These are phyloP conservation scores for Prionailurus viverrinus DNA, from an alignment of 2,113 vertebrate species.

Conservation along the genomic window DNA sequence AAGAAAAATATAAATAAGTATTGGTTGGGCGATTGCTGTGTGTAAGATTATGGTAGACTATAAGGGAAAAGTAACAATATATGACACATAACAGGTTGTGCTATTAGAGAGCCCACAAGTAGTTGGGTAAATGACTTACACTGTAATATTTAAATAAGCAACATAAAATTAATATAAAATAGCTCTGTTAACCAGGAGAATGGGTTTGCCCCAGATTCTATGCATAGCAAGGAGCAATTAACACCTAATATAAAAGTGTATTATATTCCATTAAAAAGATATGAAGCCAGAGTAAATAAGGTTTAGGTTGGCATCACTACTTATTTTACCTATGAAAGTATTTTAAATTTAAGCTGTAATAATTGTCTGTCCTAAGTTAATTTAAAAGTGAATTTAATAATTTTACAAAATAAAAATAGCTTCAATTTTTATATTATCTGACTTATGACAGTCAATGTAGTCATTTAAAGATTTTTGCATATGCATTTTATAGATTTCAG, in stretches of 20 bases:
- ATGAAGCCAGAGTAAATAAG: slow-evolving; percentile 82
- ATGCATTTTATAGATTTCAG: background rate
- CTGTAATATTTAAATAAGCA: background rate
- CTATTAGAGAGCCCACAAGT: background rate
- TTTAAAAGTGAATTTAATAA: background rate
- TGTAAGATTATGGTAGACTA: background rate
- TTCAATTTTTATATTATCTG: background rate
- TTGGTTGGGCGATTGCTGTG: background rate
- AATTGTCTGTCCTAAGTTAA: background rate
- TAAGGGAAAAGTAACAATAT: background rate
- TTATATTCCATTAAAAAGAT: slow-evolving; percentile 80
- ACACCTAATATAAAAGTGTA: slow-evolving; percentile 71
- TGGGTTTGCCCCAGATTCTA: background rate
- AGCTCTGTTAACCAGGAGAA: background rate
- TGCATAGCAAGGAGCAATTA: slow-evolving; percentile 5
- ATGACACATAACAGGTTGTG: background rate
- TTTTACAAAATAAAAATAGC: background rate
- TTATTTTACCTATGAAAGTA: slow-evolving; percentile 84
- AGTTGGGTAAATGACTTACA: background rate
- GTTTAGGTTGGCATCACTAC: slow-evolving; percentile 86
- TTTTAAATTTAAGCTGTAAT: background rate
- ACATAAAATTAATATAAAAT: background rate
- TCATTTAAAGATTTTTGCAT: background rate
- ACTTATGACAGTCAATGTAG: background rate
- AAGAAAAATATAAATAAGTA: background rate